Evolutionary conservation across 2,888 invertebrate genomes (phyloP).

Genomic region (Parnassius mnemosyne): DNA sequence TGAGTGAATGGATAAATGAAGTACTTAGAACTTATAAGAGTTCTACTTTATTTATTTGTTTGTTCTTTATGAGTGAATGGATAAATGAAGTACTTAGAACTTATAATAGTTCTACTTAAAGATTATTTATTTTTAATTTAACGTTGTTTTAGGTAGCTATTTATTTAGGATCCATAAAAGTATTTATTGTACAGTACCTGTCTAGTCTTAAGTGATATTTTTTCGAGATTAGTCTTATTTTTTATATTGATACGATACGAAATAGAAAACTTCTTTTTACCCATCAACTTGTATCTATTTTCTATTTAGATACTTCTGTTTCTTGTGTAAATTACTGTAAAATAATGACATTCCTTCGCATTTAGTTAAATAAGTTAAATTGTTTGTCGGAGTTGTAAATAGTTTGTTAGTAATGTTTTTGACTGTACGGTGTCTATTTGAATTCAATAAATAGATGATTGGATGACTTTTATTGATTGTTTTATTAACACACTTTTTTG

Average conservation of each 20-base stretch:
- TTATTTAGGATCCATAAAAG: slow-evolving; percentile 53
- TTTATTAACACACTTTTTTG: slow-evolving; percentile 24
- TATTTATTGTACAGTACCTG: slow-evolving; percentile 78
- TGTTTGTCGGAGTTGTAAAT: slow-evolving; percentile 35
- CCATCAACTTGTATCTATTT: slow-evolving; percentile 47
- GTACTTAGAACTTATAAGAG: no score
- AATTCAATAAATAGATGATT: slow-evolving; percentile 41
- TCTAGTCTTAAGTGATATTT: slow-evolving; percentile 70
- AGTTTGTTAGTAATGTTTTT: slow-evolving; percentile 46
- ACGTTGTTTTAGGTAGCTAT: slow-evolving; percentile 28
- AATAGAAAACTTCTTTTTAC: slow-evolving; percentile 36
- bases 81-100: neutral
- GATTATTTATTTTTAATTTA: slow-evolving; percentile 29
- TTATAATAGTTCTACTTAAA: slow-evolving; percentile 23
- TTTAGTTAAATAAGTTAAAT: slow-evolving; percentile 47
- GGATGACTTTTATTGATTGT: slow-evolving; percentile 34
- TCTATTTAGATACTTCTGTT: slow-evolving; percentile 3
- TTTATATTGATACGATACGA: slow-evolving; percentile 41
- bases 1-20: no score
- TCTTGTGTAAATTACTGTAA: slow-evolving; percentile 20
- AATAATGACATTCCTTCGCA: slow-evolving; percentile 61
- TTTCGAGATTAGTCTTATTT: slow-evolving; percentile 29
- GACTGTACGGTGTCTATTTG: slow-evolving; percentile 33
- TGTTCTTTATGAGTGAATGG: no score
- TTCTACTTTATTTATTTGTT: no score